These are phyloP conservation scores for Penaeus monodon DNA, from an alignment of 2,888 invertebrate genomes.

Conservation along the genomic window DNA sequence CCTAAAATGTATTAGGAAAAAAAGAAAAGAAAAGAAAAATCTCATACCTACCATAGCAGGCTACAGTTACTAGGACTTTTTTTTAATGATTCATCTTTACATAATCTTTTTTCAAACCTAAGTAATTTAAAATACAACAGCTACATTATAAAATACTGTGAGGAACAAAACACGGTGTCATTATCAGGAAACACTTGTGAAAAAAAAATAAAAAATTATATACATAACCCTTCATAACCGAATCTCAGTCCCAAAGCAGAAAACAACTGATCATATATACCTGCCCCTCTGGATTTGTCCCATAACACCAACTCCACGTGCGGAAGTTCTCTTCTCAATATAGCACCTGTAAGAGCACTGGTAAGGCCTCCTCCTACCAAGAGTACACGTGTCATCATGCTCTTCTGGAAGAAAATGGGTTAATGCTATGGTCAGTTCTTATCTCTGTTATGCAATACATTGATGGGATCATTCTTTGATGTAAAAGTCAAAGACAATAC, in stretches of 20 bases:
- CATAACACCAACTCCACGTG: conserved; percentile 49
- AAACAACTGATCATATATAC: conserved; percentile 11
- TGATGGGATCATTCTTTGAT: too few relatives aligned
- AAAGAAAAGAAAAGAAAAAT: neutral
- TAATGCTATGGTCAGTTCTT: too few relatives aligned
- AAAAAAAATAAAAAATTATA: neutral
- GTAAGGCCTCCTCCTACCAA: conserved; percentile 58
- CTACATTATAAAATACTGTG: too few relatives aligned
- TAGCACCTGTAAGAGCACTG: conserved; percentile 46
- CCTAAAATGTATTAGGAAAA: conserved; percentile 19
- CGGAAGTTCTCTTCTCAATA: conserved; percentile 49
- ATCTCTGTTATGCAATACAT: too few relatives aligned
- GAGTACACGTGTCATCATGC: conserved; percentile 48
- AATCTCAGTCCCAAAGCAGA: too few relatives aligned
- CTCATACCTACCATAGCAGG: too few relatives aligned
- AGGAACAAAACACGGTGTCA: neutral
- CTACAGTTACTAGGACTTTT: too few relatives aligned
- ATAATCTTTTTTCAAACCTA: too few relatives aligned
- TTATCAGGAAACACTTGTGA: neutral
- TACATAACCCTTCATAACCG: too few relatives aligned
- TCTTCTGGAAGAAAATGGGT: neutral
- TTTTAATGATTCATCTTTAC: too few relatives aligned
- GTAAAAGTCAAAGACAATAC: too few relatives aligned
- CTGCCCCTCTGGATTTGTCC: conserved; percentile 60
- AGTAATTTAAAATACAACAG: too few relatives aligned